Evolutionary conservation across 1,140 invertebrate species (phyloP).

Genomic region (Goniozus legneri): DNA sequence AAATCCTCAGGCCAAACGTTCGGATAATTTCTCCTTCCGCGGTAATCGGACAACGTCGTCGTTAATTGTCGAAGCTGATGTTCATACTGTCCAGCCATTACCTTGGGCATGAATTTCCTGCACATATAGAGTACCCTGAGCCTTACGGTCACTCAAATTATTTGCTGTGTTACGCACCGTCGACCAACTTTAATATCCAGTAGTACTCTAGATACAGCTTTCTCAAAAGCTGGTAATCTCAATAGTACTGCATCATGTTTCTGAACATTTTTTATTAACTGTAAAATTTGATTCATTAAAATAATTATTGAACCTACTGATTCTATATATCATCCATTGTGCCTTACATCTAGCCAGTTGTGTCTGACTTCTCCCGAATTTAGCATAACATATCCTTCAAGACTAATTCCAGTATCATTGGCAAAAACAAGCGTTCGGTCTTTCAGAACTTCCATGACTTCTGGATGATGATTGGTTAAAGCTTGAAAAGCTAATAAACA

Average conservation of each 20-base stretch:
- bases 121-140: conserved; percentile 53
- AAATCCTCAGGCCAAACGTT: conserved; percentile 68
- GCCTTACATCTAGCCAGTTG: conserved; percentile 83
- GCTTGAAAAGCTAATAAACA: conserved; percentile 74
- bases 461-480: conserved; percentile 67
- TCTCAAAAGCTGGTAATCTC: conserved; percentile 78
- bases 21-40: conserved; percentile 67
- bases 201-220: conserved; percentile 75
- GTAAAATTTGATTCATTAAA: conserved; percentile 37
- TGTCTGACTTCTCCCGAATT: conserved; percentile 86
- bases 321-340: conserved; percentile 5
- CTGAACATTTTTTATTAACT: conserved; percentile 79
- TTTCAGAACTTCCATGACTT: conserved; percentile 64
- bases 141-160: conserved; percentile 45
- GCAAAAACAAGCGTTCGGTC: conserved; percentile 77
- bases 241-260: conserved; percentile 70
- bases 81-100: conserved; percentile 80
- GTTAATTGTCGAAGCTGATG: conserved; percentile 75
- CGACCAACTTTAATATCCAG: conserved; percentile 78
- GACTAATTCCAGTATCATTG: conserved; percentile 80
- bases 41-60: conserved; percentile 78
- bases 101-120: conserved; percentile 86
- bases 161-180: conserved; percentile 58
- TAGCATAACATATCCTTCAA: conserved; percentile 83
- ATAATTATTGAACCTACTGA: conserved; percentile 3